These are phyloP conservation scores for Holothuria glaberrima DNA, from an alignment of 35 echinoderm and acorn worm genomes.

Conservation along the genomic window DNA sequence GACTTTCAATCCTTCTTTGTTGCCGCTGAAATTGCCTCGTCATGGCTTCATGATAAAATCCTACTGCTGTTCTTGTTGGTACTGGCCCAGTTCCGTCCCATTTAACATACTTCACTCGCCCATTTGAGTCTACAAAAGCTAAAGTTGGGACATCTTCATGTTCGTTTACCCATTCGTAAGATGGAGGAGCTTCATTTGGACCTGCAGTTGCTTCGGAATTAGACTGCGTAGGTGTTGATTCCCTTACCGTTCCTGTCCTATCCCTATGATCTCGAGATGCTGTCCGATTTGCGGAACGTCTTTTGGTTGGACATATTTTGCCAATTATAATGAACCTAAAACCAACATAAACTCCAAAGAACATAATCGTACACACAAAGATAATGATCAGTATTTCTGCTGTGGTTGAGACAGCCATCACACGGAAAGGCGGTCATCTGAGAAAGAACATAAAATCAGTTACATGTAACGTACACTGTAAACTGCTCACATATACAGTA, in stretches of 20 bases:
- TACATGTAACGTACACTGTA: not conserved
- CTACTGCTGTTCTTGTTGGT: slow-evolving; percentile 41
- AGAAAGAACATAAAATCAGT: not conserved
- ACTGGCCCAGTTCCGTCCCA: slow-evolving; percentile 35
- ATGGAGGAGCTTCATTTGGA: slow-evolving; percentile 26
- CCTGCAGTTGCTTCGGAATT: not conserved
- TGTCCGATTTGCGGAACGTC: not conserved
- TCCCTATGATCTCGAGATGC: not conserved
- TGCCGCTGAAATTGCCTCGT: slow-evolving; percentile 11
- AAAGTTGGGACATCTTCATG: slow-evolving; percentile 21
- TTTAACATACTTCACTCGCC: slow-evolving; percentile 22
- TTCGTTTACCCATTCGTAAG: slow-evolving; percentile 51
- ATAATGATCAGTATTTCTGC: not conserved
- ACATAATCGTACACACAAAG: slow-evolving; percentile 15
- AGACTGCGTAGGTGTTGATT: not conserved
- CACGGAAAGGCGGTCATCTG: slow-evolving; percentile 4
- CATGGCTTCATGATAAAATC: slow-evolving; percentile 46
- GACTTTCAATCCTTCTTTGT: slow-evolving; percentile 6
- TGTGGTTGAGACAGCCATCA: not conserved
- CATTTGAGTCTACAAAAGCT: slow-evolving; percentile 21
- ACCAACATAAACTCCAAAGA: slow-evolving; percentile 28
- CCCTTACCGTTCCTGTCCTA: not conserved
- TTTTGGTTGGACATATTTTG: slow-evolving; percentile 44
- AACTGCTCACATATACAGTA: too few relatives aligned
- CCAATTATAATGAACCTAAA: slow-evolving; percentile 43